Conservation (phyloP, 2,888 invertebrate species). For the Tetheella fluctuosa region DNA sequence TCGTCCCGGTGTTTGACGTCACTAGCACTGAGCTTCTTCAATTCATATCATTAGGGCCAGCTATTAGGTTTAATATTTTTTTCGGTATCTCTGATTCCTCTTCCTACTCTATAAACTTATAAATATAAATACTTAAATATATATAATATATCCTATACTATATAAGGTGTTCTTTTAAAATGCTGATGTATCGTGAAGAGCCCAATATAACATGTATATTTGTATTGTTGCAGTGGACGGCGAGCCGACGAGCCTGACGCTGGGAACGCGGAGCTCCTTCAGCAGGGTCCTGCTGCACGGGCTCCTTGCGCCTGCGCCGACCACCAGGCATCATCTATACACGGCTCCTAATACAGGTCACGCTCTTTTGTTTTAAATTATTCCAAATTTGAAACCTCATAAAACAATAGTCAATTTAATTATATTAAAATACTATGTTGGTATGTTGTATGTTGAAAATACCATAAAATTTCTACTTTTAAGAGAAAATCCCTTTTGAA, state of each 20-base stretch:
- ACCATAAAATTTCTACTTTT: no score
- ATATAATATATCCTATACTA: no score
- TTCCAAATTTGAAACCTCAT: background rate
- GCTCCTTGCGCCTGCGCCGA: constrained; percentile 85
- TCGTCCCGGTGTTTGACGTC: no score
- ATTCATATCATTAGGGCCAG: background rate
- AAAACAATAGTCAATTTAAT: no score
- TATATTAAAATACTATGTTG: no score
- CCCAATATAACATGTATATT: constrained; percentile 19
- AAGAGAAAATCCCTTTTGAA: no score
- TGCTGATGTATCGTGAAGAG: no score
- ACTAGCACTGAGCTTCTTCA: background rate
- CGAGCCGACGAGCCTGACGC: constrained; percentile 84
- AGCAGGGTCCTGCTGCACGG: constrained; percentile 85
- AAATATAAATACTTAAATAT: no score
- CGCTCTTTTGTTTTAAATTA: constrained; percentile 22
- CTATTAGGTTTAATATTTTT: background rate
- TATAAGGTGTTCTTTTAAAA: no score
- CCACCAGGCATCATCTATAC: constrained; percentile 80
- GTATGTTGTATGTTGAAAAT: no score
- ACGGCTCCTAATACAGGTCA: constrained; percentile 88
- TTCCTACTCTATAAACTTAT: no score
- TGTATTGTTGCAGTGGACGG: constrained; percentile 81
- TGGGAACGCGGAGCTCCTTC: constrained; percentile 75
- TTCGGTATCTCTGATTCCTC: no score